These are phyloP conservation scores for Aphis gossypii DNA, from an alignment of 1,140 invertebrate genomes.

Conservation along the genomic window DNA sequence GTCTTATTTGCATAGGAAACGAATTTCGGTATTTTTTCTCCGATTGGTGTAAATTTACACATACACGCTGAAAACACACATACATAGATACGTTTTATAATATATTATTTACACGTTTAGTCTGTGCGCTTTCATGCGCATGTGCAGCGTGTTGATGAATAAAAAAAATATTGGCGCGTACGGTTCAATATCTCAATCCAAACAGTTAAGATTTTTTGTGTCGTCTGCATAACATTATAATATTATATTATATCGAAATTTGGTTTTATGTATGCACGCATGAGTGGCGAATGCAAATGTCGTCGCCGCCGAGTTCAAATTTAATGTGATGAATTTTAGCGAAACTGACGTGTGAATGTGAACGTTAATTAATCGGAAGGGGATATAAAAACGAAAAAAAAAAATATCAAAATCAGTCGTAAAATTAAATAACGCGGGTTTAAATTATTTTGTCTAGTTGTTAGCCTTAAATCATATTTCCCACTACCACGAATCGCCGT, in stretches of 20 bases:
- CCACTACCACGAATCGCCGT: neutral
- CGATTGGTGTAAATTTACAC: slow-evolving; percentile 17
- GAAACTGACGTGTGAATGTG: neutral
- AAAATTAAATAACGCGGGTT: neutral
- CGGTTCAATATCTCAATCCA: neutral
- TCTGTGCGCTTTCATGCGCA: neutral
- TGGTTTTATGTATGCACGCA: neutral
- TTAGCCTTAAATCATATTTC: neutral
- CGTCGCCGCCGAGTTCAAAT: neutral
- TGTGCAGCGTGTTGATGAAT: neutral
- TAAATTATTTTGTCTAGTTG: neutral
- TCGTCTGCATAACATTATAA: slow-evolving; percentile 16
- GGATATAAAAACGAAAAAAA: neutral
- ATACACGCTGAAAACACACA: neutral
- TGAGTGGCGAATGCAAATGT: neutral
- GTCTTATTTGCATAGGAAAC: slow-evolving; percentile 46
- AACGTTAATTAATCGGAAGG: neutral
- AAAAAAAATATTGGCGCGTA: neutral
- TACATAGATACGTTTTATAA: neutral
- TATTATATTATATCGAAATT: neutral
- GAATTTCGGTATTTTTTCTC: slow-evolving; percentile 5
- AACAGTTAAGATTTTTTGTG: neutral
- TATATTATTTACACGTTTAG: neutral
- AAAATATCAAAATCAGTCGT: neutral
- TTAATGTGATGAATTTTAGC: neutral